These are phyloP conservation scores for Sebastes nivosus DNA, from an alignment of 2,797 vertebrate genomes.

Conservation along the genomic window DNA sequence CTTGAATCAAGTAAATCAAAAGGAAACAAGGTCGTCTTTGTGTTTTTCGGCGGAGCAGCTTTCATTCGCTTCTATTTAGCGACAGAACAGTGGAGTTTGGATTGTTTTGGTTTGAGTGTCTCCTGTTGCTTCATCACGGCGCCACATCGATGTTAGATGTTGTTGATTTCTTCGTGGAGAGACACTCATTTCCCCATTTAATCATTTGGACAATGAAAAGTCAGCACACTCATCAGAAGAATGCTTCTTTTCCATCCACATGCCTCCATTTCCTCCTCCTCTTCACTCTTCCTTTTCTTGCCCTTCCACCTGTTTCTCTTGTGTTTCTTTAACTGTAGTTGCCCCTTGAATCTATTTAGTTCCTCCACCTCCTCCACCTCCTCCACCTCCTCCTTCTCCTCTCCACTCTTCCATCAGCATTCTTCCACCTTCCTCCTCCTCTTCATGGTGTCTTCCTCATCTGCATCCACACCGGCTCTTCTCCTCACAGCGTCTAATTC, in stretches of 20 bases:
- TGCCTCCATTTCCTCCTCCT: conserved; percentile 8
- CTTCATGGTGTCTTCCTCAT: conserved; percentile 27
- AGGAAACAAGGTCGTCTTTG: neutral
- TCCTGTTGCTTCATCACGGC: neutral
- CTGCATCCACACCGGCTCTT: conserved; percentile 11
- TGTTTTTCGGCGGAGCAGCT: neutral
- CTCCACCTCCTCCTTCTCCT: neutral
- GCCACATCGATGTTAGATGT: neutral
- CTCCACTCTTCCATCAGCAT: neutral
- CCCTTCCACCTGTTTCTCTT: neutral
- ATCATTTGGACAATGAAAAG: neutral
- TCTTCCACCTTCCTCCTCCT: conserved; percentile 5
- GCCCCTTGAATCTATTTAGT: conserved; percentile 4
- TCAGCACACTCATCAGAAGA: neutral
- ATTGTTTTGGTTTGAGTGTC: neutral
- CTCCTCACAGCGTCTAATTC: conserved; percentile 33
- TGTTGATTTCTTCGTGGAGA: neutral
- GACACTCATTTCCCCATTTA: neutral
- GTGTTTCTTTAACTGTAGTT: neutral
- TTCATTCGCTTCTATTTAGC: neutral
- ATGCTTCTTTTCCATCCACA: neutral
- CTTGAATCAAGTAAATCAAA: neutral
- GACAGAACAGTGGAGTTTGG: conserved; percentile 4
- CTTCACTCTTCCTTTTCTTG: neutral
- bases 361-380: neutral